Percentiles rank a stretch among this genome's conserved stretches.
These are phyloP conservation scores for Falcunculus frontatus DNA, from an alignment of 2,113 vertebrate genomes.

Conservation along the genomic window DNA sequence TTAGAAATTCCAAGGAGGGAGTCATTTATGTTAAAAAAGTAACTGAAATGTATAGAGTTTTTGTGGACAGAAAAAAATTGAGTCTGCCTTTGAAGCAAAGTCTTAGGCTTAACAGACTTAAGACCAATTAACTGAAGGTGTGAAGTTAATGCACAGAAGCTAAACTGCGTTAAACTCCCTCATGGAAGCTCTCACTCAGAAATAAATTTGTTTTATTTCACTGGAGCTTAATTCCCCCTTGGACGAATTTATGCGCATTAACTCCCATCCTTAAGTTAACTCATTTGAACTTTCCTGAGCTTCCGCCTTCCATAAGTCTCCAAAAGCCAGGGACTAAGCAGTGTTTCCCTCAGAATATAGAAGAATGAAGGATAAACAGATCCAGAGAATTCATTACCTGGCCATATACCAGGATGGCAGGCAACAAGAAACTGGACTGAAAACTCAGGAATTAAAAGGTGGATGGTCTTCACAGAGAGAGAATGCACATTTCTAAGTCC, in stretches of 20 bases:
- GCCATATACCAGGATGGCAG: background rate
- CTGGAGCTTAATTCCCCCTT: background rate
- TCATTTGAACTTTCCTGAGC: conserved; percentile 8
- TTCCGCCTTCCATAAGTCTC: background rate
- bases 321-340: background rate
- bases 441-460: background rate
- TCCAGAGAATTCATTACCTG: background rate
- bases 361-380: background rate
- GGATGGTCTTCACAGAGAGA: background rate
- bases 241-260: conserved; percentile 3
- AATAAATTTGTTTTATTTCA: conserved; percentile 23
- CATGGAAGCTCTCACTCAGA: background rate
- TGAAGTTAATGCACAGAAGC: background rate
- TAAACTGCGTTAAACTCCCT: conserved; percentile 6
- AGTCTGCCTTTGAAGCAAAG: conserved; percentile 12
- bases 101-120: background rate
- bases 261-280: background rate
- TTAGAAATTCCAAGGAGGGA: background rate
- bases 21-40: background rate
- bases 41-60: background rate
- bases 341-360: background rate
- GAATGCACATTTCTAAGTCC: background rate
- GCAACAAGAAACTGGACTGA: background rate
- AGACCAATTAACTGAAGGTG: conserved; percentile 2
- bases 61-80: background rate